Evolutionary conservation across 2,113 vertebrate genomes (phyloP).

Genomic region (Gymnarchus niloticus): DNA sequence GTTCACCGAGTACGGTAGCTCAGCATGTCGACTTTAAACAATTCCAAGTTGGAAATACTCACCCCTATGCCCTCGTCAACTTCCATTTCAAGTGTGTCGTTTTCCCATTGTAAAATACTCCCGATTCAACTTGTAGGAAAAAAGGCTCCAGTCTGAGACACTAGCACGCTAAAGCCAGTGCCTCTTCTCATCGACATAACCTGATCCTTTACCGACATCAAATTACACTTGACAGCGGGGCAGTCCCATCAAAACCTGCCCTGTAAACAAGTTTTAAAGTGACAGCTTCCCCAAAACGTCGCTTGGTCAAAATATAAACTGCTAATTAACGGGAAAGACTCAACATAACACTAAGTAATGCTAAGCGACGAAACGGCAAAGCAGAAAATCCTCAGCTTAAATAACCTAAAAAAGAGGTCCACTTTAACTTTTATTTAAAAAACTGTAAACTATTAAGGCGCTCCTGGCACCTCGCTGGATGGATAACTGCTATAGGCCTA

Average conservation of each 20-base stretch:
- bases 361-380: background rate
- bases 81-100: slow-evolving; percentile 10
- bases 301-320: background rate
- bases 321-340: background rate
- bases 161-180: background rate
- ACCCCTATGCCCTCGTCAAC: slow-evolving; percentile 12
- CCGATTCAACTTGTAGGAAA: background rate
- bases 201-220: slow-evolving; percentile 18
- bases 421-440: background rate
- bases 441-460: background rate
- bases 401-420: background rate
- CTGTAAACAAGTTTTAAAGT: slow-evolving; percentile 22
- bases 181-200: background rate
- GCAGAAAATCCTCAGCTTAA: background rate
- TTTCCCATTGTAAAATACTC: slow-evolving; percentile 9
- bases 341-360: background rate
- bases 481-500: no score
- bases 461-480: no score
- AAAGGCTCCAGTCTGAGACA: background rate
- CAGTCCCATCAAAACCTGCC: slow-evolving; percentile 7
- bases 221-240: slow-evolving; percentile 5
- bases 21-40: background rate
- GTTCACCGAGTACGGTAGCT: background rate
- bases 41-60: background rate
- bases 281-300: slow-evolving; percentile 6